phyloP scores from a whole-genome alignment of 37 sponge, comb jelly and placozoan species.

The Diacarnus erythraeanus region DNA sequence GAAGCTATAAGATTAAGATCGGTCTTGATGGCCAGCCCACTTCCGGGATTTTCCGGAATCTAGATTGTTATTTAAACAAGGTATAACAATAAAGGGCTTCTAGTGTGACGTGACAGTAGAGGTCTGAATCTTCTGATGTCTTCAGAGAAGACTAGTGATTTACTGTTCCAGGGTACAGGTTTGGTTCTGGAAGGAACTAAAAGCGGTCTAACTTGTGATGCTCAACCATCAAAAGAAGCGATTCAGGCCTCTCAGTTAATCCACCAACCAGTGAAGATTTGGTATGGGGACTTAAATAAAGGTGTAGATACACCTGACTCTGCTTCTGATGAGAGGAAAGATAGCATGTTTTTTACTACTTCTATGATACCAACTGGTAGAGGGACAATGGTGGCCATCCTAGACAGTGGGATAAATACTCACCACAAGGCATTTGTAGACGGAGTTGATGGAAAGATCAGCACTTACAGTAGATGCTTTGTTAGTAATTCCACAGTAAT shows the following conservation, averaged over 20 bases:
- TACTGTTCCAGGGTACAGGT: too few relatives aligned
- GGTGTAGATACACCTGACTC: background rate
- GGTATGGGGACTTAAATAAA: background rate
- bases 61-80: background rate
- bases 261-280: slow-evolving; percentile 3
- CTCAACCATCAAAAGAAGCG: background rate
- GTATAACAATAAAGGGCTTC: background rate
- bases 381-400: slow-evolving; percentile 40
- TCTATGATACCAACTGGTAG: slow-evolving; percentile 11
- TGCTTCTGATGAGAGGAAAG: background rate
- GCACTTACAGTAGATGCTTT: slow-evolving; percentile 22
- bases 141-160: too few relatives aligned
- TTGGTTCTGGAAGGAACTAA: too few relatives aligned
- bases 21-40: background rate
- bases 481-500: slow-evolving; percentile 9
- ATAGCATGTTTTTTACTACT: background rate
- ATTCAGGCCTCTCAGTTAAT: background rate
- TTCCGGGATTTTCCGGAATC: background rate
- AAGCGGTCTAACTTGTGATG: background rate
- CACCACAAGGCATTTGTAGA: slow-evolving; percentile 33
- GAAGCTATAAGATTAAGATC: too few relatives aligned
- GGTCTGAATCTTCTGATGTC: too few relatives aligned
- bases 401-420: slow-evolving; percentile 58
- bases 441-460: slow-evolving; percentile 23
- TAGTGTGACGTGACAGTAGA: background rate